Evolutionary conservation across 2,113 vertebrate species (phyloP).

Genomic region (Malurus cyaneus): DNA sequence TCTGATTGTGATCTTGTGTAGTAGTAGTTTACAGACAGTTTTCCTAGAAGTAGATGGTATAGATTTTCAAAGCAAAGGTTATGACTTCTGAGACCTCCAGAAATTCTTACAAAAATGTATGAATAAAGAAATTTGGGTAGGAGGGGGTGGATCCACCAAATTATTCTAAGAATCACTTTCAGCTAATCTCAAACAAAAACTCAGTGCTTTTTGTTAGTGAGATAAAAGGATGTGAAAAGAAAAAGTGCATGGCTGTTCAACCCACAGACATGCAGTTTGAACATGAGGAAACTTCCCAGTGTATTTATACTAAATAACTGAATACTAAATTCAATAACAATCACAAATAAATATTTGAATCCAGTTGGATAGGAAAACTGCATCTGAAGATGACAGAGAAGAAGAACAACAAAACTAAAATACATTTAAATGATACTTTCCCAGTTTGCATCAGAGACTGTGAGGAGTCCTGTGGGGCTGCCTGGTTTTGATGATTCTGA

Average conservation of each 20-base stretch:
- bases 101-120: not conserved
- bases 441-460: not conserved
- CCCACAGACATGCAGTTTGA: not conserved
- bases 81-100: not conserved
- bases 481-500: not conserved
- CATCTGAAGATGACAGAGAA: not conserved
- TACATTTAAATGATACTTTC: not conserved
- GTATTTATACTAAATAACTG: not conserved
- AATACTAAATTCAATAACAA: not conserved
- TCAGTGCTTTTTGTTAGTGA: not conserved
- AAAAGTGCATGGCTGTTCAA: not conserved
- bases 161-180: not conserved
- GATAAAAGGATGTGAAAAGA: conserved; percentile 23
- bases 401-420: not conserved
- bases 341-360: not conserved
- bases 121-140: not conserved
- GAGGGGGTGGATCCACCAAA: not conserved
- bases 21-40: not conserved
- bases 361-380: not conserved
- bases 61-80: not conserved
- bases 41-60: not conserved
- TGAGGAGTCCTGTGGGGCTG: not conserved
- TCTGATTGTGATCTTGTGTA: not conserved
- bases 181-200: not conserved
- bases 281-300: not conserved